Conservation (phyloP, 2,113 vertebrate species). For the Daubentonia madagascariensis region DNA sequence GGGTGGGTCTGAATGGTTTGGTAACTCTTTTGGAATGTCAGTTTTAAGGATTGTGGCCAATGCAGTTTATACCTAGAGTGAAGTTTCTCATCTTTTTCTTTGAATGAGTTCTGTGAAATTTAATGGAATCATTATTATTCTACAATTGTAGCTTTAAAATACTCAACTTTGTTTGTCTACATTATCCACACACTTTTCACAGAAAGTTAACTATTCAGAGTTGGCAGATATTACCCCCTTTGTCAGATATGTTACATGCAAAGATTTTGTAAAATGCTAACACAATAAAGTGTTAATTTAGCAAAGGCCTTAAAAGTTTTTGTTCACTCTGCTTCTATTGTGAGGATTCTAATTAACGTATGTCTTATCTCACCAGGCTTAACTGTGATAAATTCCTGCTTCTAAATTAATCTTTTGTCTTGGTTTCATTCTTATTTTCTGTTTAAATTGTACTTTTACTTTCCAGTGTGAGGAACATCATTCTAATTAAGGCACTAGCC, state of each 20-base stretch:
- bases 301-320: neutral
- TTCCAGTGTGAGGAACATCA: neutral
- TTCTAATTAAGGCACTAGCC: neutral
- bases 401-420: constrained; percentile 65
- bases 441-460: constrained; percentile 15
- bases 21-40: neutral
- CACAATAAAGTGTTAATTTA: constrained; percentile 8
- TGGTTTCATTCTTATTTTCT: constrained; percentile 38
- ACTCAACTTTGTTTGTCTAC: neutral
- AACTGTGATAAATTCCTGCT: constrained; percentile 37
- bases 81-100: neutral
- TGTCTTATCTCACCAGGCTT: constrained; percentile 51
- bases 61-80: neutral
- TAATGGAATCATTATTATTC: neutral
- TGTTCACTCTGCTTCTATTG: constrained; percentile 9
- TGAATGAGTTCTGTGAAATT: neutral
- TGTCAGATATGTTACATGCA: neutral
- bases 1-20: neutral
- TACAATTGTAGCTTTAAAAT: neutral
- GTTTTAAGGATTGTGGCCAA: neutral
- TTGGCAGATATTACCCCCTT: neutral
- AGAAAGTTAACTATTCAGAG: neutral
- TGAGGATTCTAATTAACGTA: constrained; percentile 59
- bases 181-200: neutral
- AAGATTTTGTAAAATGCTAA: neutral